A percentile compares a stretch with the other conserved stretches of the same genome.
These are phyloP conservation scores for Callimorpha dominula DNA, from an alignment of 2,888 invertebrate genomes.

Conservation along the genomic window DNA sequence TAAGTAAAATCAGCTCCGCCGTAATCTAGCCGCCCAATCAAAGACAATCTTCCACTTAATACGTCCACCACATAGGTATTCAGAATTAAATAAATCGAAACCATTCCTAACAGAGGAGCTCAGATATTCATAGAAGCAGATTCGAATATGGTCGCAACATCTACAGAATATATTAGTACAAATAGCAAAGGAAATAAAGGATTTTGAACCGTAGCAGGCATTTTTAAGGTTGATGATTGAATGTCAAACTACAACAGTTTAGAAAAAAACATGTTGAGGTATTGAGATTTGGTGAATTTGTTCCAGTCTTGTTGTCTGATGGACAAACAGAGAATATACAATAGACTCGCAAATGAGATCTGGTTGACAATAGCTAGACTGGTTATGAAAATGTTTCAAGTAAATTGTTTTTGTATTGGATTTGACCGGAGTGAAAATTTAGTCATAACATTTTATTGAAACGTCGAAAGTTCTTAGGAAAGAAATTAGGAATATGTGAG, in stretches of 20 bases:
- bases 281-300: slow-evolving; percentile 32
- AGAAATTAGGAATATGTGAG: not conserved
- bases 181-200: slow-evolving; percentile 4
- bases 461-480: not conserved
- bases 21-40: slow-evolving; percentile 14
- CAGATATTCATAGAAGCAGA: slow-evolving; percentile 60
- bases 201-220: slow-evolving; percentile 23
- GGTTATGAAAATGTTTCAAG: not conserved
- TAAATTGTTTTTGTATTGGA: not conserved
- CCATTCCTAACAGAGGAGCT: slow-evolving; percentile 45
- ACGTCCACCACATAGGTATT: slow-evolving; percentile 41
- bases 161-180: slow-evolving; percentile 54
- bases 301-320: slow-evolving; percentile 31
- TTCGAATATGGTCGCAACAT: slow-evolving; percentile 54
- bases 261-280: slow-evolving; percentile 40
- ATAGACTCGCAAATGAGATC: slow-evolving; percentile 4
- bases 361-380: slow-evolving; percentile 6
- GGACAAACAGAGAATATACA: slow-evolving; percentile 24
- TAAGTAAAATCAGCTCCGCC: not conserved
- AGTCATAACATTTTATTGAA: not conserved
- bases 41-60: slow-evolving; percentile 35
- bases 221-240: slow-evolving; percentile 23
- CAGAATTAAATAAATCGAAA: slow-evolving; percentile 52
- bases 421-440: not conserved
- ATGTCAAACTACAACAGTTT: slow-evolving; percentile 4